Conservation (phyloP, 2,797 vertebrate species). For the Monodelphis domestica region DNA sequence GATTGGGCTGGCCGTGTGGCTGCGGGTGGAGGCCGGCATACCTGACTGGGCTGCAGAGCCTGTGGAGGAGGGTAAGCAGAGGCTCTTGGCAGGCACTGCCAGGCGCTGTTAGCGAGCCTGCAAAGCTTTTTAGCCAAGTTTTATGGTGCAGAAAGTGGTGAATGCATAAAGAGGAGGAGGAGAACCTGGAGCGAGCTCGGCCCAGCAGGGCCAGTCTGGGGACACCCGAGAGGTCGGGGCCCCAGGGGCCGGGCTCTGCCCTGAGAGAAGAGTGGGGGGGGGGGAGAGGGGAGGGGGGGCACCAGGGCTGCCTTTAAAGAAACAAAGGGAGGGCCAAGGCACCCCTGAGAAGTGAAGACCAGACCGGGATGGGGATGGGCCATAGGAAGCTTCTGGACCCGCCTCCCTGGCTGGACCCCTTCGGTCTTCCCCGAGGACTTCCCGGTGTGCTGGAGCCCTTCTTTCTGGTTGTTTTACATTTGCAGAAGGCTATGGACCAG, state of each 20-base stretch:
- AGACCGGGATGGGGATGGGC: no score
- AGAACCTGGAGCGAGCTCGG: not conserved
- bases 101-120: not conserved
- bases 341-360: no score
- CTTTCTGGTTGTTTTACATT: not conserved
- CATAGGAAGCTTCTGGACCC: no score
- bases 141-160: constrained; percentile 1
- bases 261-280: no score
- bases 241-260: no score
- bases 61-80: not conserved
- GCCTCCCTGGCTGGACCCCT: not conserved
- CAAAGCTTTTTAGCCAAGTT: not conserved
- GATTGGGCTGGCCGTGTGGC: not conserved
- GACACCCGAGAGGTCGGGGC: no score
- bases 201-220: no score
- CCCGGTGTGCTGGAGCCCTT: not conserved
- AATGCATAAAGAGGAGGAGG: not conserved
- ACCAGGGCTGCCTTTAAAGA: no score
- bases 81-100: not conserved
- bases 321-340: no score
- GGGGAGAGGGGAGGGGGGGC: not conserved
- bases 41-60: not conserved
- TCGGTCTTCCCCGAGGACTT: not conserved
- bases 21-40: not conserved
- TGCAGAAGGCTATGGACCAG: not conserved